Evolutionary conservation across 2,797 vertebrate species (phyloP).

Genomic region (Chlorospingus semifuscus): DNA sequence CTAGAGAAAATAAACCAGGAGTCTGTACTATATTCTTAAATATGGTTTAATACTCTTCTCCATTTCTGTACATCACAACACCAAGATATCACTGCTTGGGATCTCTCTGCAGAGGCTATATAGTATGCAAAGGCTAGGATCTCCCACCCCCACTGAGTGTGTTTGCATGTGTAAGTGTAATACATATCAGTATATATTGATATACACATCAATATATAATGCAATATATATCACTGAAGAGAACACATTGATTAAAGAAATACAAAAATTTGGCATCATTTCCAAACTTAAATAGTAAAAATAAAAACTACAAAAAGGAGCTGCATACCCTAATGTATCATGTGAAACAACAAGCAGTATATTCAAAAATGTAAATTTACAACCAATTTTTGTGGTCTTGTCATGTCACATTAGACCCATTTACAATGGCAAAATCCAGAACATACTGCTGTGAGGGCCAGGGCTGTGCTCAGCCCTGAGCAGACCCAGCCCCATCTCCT

Average conservation of each 20-base stretch:
- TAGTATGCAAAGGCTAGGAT: constrained; percentile 80
- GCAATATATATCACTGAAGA: constrained; percentile 85
- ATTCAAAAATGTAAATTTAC: constrained; percentile 84
- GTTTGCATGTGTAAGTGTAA: constrained; percentile 82
- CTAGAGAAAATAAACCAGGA: constrained; percentile 64
- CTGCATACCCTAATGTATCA: constrained; percentile 83
- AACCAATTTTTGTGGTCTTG: constrained; percentile 79
- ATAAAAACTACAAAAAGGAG: constrained; percentile 84
- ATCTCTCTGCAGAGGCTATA: constrained; percentile 84
- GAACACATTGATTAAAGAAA: constrained; percentile 87
- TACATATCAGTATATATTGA: constrained; percentile 86
- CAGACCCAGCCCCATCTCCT: constrained; percentile 57
- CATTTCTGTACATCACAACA: constrained; percentile 89
- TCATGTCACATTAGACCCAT: constrained; percentile 82
- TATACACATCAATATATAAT: constrained; percentile 86
- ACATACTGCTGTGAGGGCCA: constrained; percentile 67
- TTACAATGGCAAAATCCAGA: constrained; percentile 81
- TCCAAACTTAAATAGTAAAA: constrained; percentile 88
- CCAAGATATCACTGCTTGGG: constrained; percentile 84
- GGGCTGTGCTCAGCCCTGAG: constrained; percentile 49
- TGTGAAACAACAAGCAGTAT: constrained; percentile 83
- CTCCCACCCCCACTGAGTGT: constrained; percentile 77
- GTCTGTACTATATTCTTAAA: constrained; percentile 83
- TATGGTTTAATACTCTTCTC: constrained; percentile 89
- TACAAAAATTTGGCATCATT: constrained; percentile 88